These are phyloP conservation scores for Lagria hirta DNA, from an alignment of 2,888 invertebrate species.

Conservation along the genomic window DNA sequence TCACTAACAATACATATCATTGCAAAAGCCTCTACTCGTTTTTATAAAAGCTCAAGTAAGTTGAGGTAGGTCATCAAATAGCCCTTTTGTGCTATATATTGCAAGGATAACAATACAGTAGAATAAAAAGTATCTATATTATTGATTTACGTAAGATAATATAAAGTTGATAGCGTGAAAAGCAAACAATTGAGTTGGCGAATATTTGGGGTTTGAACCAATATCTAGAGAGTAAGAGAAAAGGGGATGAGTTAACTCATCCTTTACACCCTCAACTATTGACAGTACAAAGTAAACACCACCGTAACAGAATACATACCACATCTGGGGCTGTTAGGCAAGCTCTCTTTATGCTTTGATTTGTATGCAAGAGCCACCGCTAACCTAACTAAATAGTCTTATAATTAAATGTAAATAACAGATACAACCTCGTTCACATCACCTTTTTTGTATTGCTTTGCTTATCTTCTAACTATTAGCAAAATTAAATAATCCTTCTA, in stretches of 20 bases:
- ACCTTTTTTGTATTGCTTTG: no score
- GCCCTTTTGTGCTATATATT: no score
- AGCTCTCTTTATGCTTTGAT: slow-evolving; percentile 24
- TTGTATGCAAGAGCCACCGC: slow-evolving; percentile 30
- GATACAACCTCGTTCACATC: no score
- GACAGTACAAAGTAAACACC: slow-evolving; percentile 32
- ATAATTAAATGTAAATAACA: slow-evolving; percentile 36
- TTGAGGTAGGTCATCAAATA: no score
- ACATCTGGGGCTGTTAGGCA: slow-evolving; percentile 30
- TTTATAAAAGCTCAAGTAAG: no score
- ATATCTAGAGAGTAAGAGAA: slow-evolving; percentile 6
- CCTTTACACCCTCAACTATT: slow-evolving; percentile 21
- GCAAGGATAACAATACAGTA: no score
- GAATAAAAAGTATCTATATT: no score
- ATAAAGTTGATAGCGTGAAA: slow-evolving; percentile 27
- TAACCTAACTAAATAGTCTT: slow-evolving; percentile 33
- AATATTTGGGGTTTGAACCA: slow-evolving; percentile 21
- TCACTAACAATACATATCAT: no score
- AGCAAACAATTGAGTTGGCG: slow-evolving; percentile 28
- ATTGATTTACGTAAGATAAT: no score
- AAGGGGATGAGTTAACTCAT: slow-evolving; percentile 4
- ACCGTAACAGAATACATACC: slow-evolving; percentile 31
- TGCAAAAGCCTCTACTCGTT: no score
- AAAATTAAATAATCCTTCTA: no score
- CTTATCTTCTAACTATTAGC: no score